Conservation (phyloP, 2,797 vertebrate species). For the Pseudomugil gertrudae region DNA sequence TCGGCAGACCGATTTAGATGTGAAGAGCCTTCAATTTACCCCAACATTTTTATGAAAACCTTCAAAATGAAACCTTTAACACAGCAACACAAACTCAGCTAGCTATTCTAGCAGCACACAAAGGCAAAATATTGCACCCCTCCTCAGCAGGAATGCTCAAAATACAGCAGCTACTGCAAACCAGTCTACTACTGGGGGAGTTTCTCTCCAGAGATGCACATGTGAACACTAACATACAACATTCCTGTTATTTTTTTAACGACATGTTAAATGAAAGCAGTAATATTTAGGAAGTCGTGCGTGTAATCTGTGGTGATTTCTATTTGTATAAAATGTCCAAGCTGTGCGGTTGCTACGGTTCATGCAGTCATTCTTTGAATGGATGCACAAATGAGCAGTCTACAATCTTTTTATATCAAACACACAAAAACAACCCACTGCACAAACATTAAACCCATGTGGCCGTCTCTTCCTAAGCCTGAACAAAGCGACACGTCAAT, state of each 20-base stretch:
- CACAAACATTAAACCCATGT: constrained; percentile 21
- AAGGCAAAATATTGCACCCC: constrained; percentile 57
- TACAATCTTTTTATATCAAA: not conserved
- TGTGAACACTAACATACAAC: not conserved
- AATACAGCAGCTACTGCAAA: not conserved
- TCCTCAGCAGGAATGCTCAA: constrained; percentile 37
- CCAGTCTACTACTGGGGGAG: not conserved
- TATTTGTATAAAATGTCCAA: not conserved
- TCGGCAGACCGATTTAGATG: constrained; percentile 14
- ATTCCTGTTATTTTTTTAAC: not conserved
- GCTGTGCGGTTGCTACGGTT: constrained; percentile 23
- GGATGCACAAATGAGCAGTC: not conserved
- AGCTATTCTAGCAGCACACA: constrained; percentile 51
- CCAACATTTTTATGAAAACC: constrained; percentile 20
- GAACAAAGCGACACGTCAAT: constrained; percentile 8
- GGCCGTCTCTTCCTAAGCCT: constrained; percentile 5
- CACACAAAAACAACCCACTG: constrained; percentile 18
- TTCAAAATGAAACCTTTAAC: constrained; percentile 29
- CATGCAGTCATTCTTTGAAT: not conserved
- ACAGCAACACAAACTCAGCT: constrained; percentile 37
- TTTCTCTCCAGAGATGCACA: constrained; percentile 2
- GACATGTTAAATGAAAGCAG: constrained; percentile 2
- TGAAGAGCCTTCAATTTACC: constrained; percentile 19
- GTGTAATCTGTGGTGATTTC: too few relatives aligned
- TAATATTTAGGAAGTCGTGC: constrained; percentile 5